These are phyloP conservation scores for Melanogrammus aeglefinus DNA, from an alignment of 2,797 vertebrate species.

Conservation along the genomic window DNA sequence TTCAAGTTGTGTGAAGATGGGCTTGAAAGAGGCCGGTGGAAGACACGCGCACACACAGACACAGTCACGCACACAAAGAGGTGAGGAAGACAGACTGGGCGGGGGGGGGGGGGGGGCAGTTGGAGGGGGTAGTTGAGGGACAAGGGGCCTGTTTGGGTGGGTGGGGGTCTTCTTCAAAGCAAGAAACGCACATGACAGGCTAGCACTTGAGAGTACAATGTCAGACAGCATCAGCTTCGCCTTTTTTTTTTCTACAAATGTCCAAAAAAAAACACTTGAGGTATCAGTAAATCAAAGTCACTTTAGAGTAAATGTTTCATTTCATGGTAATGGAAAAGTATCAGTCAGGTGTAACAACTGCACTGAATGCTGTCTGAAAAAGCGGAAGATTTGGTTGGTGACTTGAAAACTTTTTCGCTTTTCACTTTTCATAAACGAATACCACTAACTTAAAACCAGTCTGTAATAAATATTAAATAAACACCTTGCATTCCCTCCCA, in stretches of 20 bases:
- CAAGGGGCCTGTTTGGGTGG: conserved; percentile 16
- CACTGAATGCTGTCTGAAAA: background rate
- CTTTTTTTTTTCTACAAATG: background rate
- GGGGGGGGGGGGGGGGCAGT: conserved; percentile 10
- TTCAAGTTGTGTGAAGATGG: conserved; percentile 55
- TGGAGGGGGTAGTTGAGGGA: background rate
- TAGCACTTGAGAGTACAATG: background rate
- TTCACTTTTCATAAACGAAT: background rate
- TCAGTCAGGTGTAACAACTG: background rate
- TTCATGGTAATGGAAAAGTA: background rate
- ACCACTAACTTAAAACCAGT: background rate
- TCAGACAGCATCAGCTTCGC: background rate
- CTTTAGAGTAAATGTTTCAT: background rate
- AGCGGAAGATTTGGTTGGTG: background rate
- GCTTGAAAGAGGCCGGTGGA: conserved; percentile 43
- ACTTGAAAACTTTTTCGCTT: background rate
- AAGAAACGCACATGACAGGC: background rate
- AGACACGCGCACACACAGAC: background rate
- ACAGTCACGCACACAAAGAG: background rate
- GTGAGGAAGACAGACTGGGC: background rate
- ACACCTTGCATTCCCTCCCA: background rate
- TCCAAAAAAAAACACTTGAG: background rate
- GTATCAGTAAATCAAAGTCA: background rate
- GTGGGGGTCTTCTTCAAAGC: conserved; percentile 31
- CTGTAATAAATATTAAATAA: background rate